These are phyloP conservation scores for Avahi laniger DNA, from an alignment of 2,797 vertebrate species.

Conservation along the genomic window DNA sequence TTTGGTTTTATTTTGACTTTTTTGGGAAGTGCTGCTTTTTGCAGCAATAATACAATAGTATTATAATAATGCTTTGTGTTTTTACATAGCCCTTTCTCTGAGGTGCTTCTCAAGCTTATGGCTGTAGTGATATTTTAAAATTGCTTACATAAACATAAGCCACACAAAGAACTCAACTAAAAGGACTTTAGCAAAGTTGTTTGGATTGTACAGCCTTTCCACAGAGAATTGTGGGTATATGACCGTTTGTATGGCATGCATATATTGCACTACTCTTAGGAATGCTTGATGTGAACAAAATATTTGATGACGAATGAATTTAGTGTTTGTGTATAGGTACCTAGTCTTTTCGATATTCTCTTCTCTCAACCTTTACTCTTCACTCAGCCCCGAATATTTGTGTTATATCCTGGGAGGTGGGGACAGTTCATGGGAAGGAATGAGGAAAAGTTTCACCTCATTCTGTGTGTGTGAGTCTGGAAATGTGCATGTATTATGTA, in stretches of 20 bases:
- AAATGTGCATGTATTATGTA: not conserved
- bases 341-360: not conserved
- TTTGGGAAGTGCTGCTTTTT: slow-evolving; percentile 21
- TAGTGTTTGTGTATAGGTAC: not conserved
- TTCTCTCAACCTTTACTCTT: not conserved
- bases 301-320: slow-evolving; percentile 17
- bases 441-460: not conserved
- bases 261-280: not conserved
- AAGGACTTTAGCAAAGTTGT: slow-evolving; percentile 2
- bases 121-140: slow-evolving; percentile 45
- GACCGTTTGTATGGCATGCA: not conserved
- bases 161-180: not conserved
- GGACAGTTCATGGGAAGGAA: not conserved
- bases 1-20: slow-evolving; percentile 35
- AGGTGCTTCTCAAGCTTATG: not conserved
- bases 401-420: not conserved
- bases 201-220: slow-evolving; percentile 12
- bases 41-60: not conserved
- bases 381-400: not conserved
- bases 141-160: slow-evolving; percentile 2
- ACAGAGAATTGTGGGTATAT: not conserved
- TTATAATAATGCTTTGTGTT: slow-evolving; percentile 10
- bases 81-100: slow-evolving; percentile 19
- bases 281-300: slow-evolving; percentile 34
- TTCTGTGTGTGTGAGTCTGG: not conserved